Evolutionary conservation across 2,797 vertebrate genomes (phyloP).

Genomic region (Moxostoma hubbsi): DNA sequence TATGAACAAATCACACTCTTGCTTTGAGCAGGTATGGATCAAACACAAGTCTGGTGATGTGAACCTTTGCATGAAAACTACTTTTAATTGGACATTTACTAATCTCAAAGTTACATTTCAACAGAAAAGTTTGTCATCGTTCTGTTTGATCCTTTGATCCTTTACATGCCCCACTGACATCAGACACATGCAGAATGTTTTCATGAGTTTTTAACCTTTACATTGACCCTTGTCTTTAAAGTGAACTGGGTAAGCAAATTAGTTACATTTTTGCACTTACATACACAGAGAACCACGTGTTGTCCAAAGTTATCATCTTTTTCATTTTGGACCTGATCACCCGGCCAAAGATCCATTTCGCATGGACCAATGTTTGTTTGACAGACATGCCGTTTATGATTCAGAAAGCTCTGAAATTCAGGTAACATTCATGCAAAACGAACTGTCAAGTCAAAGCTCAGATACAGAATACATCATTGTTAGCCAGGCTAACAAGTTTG

Average conservation of each 20-base stretch:
- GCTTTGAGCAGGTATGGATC: conserved; percentile 93
- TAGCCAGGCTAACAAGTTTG: not conserved
- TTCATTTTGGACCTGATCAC: conserved; percentile 96
- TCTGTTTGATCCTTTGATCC: conserved; percentile 51
- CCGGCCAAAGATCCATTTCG: conserved; percentile 93
- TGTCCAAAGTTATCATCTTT: conserved; percentile 73
- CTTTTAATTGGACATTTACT: too few species aligned
- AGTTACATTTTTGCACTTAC: not conserved
- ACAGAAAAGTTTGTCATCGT: not conserved
- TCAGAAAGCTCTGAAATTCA: conserved; percentile 17
- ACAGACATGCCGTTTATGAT: conserved; percentile 70
- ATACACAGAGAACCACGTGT: too few species aligned
- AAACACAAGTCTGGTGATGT: conserved; percentile 90
- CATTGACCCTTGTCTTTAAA: not conserved
- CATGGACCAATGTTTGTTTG: conserved; percentile 82
- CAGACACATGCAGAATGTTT: conserved; percentile 48
- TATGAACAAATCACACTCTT: not conserved
- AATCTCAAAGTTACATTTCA: too few species aligned
- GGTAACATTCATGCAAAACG: not conserved
- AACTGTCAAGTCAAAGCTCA: not conserved
- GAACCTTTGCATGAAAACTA: conserved; percentile 83
- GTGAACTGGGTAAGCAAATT: conserved; percentile 43
- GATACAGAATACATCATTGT: not conserved
- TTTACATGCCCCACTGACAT: conserved; percentile 64
- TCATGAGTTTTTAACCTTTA: conserved; percentile 69